These are phyloP conservation scores for Canis aureus DNA, from an alignment of 2,113 vertebrate species.

Conservation along the genomic window DNA sequence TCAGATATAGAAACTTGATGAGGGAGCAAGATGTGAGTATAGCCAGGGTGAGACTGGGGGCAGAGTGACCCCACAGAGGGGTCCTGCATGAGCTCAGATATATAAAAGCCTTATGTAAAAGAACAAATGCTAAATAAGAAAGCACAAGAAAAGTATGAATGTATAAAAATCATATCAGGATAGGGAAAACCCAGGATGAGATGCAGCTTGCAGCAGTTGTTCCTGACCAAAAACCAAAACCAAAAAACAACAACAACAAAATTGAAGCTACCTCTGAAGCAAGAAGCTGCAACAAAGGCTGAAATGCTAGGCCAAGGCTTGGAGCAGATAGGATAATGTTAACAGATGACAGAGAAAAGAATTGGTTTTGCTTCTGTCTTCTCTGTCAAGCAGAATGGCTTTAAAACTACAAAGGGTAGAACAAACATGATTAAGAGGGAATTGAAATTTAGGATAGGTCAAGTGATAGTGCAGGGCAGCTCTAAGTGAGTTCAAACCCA, in stretches of 20 bases:
- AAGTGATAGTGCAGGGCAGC: not conserved
- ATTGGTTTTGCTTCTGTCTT: conserved; percentile 22
- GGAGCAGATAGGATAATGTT: not conserved
- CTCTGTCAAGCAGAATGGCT: not conserved
- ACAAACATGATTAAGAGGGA: conserved; percentile 10
- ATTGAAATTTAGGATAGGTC: not conserved
- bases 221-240: not conserved
- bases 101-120: not conserved
- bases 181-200: not conserved
- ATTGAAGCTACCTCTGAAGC: not conserved
- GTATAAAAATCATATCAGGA: not conserved
- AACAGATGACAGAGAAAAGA: not conserved
- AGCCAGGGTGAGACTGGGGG: not conserved
- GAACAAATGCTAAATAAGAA: not conserved
- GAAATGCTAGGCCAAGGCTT: not conserved
- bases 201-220: not conserved
- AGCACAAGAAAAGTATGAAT: not conserved
- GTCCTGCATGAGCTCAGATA: not conserved
- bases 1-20: not conserved
- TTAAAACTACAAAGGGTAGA: not conserved
- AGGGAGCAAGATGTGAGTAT: not conserved
- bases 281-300: not conserved
- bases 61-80: too few species aligned
- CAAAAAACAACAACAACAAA: not conserved
- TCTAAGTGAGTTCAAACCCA: not conserved